Evolutionary conservation across 2,888 invertebrate species (phyloP), one percentile per base, ranked within the genome.

Genomic region (Onthophagus sagittarius): DNA sequence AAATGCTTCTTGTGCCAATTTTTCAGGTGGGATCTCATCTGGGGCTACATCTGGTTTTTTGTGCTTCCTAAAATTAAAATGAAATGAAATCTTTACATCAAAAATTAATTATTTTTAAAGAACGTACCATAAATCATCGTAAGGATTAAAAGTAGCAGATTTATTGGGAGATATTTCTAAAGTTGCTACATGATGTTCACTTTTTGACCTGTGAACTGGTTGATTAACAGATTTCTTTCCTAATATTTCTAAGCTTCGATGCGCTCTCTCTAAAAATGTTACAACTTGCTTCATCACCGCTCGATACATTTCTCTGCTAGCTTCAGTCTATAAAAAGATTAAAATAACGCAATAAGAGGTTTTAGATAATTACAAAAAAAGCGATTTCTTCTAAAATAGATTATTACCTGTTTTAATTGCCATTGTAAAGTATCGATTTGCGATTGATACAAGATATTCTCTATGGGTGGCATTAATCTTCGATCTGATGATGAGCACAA

Each of bases 221-320:
- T 77, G 77, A 33, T 73, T 75, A 63, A 79, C 80, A 15, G 82
- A 79, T 78, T 85, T 84, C 75, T 83, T 84, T 74, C 86, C 86
- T 74, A 88, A 80, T 65, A 85, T 80, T 78, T 89, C 89, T 77
- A 92, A 87, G 78, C 91, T 91, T 77, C 90, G 89, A 80, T 91
- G 91, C 3, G 91, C 89, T 83, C 90, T 88, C 81, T 90, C 92
- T 79, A 93, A 84, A 83, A 92, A 92, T 75, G 88, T 88, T 64
- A 91, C 89, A 77, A 92, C 90, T 84, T 92, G 92, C 81, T 90
- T 90, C 86, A 93, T 89, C 80, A 92, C 87, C 33, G 91, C 91
- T 82, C 90, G 89, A 83, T 92, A 92, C 92, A 92, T 92, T 83
- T 91, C 90, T 76, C 91, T 87, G 83, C 90, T 92, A 71, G 90